Percentiles rank a stretch among this genome's conserved stretches.
Conservation (phyloP, 2,113 vertebrate genomes). For the Lycocorax pyrrhopterus region DNA sequence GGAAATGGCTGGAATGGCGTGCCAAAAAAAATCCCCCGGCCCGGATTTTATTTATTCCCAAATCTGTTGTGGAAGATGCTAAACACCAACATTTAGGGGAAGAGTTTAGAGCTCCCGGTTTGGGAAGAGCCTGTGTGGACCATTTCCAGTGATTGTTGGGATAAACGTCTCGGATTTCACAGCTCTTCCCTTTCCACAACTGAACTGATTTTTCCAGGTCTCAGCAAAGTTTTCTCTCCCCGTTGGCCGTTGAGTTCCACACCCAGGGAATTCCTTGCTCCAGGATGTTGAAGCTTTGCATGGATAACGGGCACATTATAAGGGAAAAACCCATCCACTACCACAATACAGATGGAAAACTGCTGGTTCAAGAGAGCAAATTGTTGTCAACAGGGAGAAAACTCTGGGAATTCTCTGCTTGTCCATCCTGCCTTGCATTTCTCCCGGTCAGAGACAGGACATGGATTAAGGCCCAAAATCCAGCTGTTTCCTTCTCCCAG, state of each 20-base stretch:
- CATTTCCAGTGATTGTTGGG: neutral
- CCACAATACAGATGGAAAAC: neutral
- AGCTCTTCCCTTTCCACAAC: neutral
- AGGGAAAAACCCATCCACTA: neutral
- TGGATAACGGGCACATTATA: accelerated
- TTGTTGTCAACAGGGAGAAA: neutral
- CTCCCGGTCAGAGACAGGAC: neutral
- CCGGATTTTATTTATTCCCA: neutral
- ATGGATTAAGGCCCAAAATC: neutral
- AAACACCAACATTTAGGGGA: neutral
- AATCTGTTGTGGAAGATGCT: accelerated
- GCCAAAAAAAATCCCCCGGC: neutral
- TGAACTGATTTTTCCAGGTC: neutral
- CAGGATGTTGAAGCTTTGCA: neutral
- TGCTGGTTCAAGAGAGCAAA: neutral
- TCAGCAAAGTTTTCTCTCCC: neutral
- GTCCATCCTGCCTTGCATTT: neutral
- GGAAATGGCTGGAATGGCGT: neutral
- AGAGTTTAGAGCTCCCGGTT: neutral
- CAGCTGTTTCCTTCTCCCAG: neutral
- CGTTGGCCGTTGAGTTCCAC: accelerated
- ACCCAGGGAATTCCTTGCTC: neutral
- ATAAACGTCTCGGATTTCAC: neutral
- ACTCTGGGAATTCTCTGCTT: neutral
- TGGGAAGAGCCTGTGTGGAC: neutral